Conservation (phyloP, 2,888 invertebrate genomes). For the Tholera decimalis region DNA sequence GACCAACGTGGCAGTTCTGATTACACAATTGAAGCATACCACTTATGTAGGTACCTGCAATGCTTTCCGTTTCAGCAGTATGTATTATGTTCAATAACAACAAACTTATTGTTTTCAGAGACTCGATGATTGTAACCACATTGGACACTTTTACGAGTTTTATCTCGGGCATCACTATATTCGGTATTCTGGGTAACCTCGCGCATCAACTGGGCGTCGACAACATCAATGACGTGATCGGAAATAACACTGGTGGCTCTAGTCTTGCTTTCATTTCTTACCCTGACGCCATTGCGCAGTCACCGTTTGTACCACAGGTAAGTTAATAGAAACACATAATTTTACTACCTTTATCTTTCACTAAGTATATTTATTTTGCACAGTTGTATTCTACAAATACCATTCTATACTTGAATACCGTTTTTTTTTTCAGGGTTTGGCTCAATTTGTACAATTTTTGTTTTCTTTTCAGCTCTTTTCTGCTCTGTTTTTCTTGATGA, state of each 20-base stretch:
- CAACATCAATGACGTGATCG: constrained; percentile 93
- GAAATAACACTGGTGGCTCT: constrained; percentile 92
- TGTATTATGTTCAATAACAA: not conserved
- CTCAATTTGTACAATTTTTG: not conserved
- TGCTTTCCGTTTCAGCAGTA: too few relatives aligned
- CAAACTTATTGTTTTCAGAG: constrained; percentile 85
- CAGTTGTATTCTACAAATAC: not conserved
- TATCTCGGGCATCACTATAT: constrained; percentile 95
- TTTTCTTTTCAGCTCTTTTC: constrained; percentile 92
- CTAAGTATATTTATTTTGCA: not conserved
- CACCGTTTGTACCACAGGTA: constrained; percentile 94
- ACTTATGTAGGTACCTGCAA: too few relatives aligned
- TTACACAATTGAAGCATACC: too few relatives aligned
- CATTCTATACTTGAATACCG: not conserved
- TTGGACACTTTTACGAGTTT: constrained; percentile 96
- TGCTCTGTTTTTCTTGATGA: constrained; percentile 95
- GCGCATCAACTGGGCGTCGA: constrained; percentile 92
- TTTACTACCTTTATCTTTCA: not conserved
- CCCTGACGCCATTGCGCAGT: constrained; percentile 95
- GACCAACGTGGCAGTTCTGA: too few relatives aligned
- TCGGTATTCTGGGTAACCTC: constrained; percentile 95
- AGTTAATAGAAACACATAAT: constrained; percentile 23
- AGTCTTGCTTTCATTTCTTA: constrained; percentile 96
- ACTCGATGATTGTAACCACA: constrained; percentile 95
- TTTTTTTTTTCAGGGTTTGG: not conserved